Conservation (phyloP, 2,888 invertebrate species). For the Abrostola triplasia region DNA sequence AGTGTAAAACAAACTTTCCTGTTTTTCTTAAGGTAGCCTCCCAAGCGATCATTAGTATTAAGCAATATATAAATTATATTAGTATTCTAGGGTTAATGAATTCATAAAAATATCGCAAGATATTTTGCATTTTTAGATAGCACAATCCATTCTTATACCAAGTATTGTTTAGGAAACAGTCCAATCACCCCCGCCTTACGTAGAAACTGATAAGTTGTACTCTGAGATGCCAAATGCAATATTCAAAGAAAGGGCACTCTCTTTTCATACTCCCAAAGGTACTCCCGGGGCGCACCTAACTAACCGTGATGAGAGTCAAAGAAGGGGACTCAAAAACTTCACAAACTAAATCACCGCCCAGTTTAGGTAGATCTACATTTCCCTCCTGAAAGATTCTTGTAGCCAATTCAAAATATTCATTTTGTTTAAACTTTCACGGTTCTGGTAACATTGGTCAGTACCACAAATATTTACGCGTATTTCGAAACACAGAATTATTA, state of each 20-base stretch:
- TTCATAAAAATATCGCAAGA: slow-evolving; percentile 22
- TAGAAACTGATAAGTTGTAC: slow-evolving; percentile 69
- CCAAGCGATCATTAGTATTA: too few relatives aligned
- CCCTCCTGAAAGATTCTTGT: slow-evolving; percentile 45
- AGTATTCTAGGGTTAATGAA: too few relatives aligned
- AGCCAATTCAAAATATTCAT: slow-evolving; percentile 30
- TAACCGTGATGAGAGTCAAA: slow-evolving; percentile 82
- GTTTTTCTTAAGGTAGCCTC: too few relatives aligned
- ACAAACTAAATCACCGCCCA: slow-evolving; percentile 73
- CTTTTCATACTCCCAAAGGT: slow-evolving; percentile 70
- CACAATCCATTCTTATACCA: slow-evolving; percentile 27
- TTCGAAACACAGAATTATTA: slow-evolving; percentile 43
- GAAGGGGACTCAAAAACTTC: slow-evolving; percentile 74
- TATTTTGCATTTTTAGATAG: slow-evolving; percentile 19
- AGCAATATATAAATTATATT: too few relatives aligned
- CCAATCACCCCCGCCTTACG: slow-evolving; percentile 53
- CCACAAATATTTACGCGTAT: slow-evolving; percentile 48
- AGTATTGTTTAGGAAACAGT: slow-evolving; percentile 67
- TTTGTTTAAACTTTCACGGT: slow-evolving; percentile 34
- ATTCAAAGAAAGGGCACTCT: slow-evolving; percentile 77
- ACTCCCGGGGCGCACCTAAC: slow-evolving; percentile 76
- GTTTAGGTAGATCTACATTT: slow-evolving; percentile 62
- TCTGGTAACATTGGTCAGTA: slow-evolving; percentile 40
- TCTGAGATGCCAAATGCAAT: slow-evolving; percentile 80
- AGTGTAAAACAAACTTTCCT: too few relatives aligned